Base-by-base conservation (phyloP, 2,113 vertebrate species). In the Gavia stellata region DNA sequence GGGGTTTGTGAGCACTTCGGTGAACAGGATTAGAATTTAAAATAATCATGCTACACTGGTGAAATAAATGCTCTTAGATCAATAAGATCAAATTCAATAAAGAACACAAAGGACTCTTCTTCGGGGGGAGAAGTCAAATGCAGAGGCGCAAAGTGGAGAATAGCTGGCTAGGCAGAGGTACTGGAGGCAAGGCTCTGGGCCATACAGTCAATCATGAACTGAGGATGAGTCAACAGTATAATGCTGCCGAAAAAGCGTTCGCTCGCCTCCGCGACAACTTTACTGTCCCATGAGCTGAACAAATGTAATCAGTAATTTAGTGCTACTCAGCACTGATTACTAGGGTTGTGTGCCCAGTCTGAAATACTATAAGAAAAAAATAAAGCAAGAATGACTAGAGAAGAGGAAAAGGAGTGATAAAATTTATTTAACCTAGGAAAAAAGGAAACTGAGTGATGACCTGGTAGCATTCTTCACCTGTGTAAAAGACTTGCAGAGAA, bases 81-180 rank as follows among this genome's bases (percentile, higher is more conserved):
- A 81, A 61, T 96, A 93, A 86, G 75, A 90, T 81, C 55, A 93
- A 93, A 93, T 83, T 73, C 79, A 96, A 86, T 95, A 83, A 88
- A 90, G 95, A 92, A 96, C 88, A 75, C 42, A 59, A 92, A 88
- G 55, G 52, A 81, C 33, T 70, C 6, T 53, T 94, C 10, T 62
- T 42, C 40, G 23, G 2, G 17, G 42, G 42, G 17, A 75, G 63
- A 96, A 90, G 63, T 92, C 74, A 94, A 80, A 86, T 40, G 63
- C 18, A 50, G 73, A 85, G 73, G 49, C 81, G 59, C 70, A 58
- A 88, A 77, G 71, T 40, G 38, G 75, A 85, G 85, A 66, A 20
- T 10, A 81, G 29, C 55, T 83, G 79, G 50, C 53, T 62, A 38
- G 67, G 74, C 65, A 85, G 53, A 3, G 1, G 25, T 55, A 18